Conservation (phyloP, 2,888 invertebrate genomes). For the Plagodis dolabraria region DNA sequence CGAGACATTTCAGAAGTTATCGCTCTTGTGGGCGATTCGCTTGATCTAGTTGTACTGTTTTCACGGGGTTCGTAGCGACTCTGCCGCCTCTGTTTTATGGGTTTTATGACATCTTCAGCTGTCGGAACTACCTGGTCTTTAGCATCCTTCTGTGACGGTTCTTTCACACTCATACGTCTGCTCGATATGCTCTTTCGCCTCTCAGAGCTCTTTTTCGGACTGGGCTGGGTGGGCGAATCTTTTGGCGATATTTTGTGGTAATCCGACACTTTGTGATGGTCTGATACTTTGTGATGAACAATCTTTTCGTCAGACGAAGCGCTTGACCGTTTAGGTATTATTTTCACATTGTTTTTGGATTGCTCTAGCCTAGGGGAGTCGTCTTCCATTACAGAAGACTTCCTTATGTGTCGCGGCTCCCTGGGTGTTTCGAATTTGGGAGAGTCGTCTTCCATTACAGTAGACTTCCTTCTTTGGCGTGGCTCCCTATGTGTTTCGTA, state of each 20-base stretch:
- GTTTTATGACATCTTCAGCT: conserved; percentile 42
- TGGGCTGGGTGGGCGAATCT: conserved; percentile 42
- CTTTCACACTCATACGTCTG: conserved; percentile 52
- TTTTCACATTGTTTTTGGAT: conserved; percentile 55
- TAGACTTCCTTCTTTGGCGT: not conserved
- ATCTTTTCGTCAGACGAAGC: conserved; percentile 56
- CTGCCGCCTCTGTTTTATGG: conserved; percentile 32
- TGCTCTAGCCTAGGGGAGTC: conserved; percentile 37
- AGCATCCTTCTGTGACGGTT: conserved; percentile 39
- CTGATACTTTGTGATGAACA: not conserved
- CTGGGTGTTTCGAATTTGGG: not conserved
- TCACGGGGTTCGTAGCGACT: conserved; percentile 34
- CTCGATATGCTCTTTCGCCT: conserved; percentile 53
- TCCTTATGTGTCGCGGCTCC: not conserved
- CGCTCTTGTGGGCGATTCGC: conserved; percentile 56
- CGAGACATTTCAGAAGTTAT: conserved; percentile 41
- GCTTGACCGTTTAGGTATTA: conserved; percentile 42
- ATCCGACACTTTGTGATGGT: not conserved
- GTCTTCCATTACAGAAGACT: not conserved
- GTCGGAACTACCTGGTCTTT: conserved; percentile 31
- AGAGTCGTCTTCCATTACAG: not conserved
- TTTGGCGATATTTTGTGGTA: conserved; percentile 37
- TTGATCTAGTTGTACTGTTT: conserved; percentile 18
- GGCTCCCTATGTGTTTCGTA: not conserved
- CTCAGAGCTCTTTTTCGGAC: conserved; percentile 61